Evolutionary conservation across 1,140 invertebrate genomes (phyloP), one percentile per base, ranked within the genome.

Genomic region (Leptoteleia sp.): DNA sequence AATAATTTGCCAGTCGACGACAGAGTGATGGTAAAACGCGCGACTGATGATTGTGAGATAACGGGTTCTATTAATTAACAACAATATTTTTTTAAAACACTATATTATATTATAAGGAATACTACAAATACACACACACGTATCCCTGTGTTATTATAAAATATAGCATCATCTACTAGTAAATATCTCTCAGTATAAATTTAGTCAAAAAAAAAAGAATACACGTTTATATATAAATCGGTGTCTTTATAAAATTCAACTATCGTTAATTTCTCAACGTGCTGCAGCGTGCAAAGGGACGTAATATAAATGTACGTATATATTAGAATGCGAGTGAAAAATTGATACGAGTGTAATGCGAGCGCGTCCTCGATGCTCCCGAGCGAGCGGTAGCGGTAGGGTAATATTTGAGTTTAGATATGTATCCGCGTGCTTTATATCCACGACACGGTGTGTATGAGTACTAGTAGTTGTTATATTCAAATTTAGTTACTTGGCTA

Each of bases 401-500:
- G 61, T 55, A 48, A 61, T 59, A 59, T 68, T 76, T 59, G 45
- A 52, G 38, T 59, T 52, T 78, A 86, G 86, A 87, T 88, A 88
- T 85, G 86, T 85, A 88, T 88, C 85, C 78, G 45, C 25, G 55
- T 81, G 79, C 38, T 85, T 85, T 86, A 87, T 84, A 81, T 62
- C 40, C 71, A 57, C 54, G 47, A 65, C 62, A 43, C 75, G 76
- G 72, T 80, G 80, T 81, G 67, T 83, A 83, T 83, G 80, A 84
- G 80, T 84, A 71, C 13, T 42, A 61, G 67, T 61, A 73, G 80
- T 85, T 87, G 85, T 89, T 87, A 86, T 88, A 87, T 89, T 89
- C 84, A 88, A 88, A 88, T 88, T 84, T 79, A 79, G 81, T 84
- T 81, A 81, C 84, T 87, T 86, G 81, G 84, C 81, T 82, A 85